phyloP scores from a whole-genome alignment of 1,140 invertebrate species.

The Panonychus citri region DNA sequence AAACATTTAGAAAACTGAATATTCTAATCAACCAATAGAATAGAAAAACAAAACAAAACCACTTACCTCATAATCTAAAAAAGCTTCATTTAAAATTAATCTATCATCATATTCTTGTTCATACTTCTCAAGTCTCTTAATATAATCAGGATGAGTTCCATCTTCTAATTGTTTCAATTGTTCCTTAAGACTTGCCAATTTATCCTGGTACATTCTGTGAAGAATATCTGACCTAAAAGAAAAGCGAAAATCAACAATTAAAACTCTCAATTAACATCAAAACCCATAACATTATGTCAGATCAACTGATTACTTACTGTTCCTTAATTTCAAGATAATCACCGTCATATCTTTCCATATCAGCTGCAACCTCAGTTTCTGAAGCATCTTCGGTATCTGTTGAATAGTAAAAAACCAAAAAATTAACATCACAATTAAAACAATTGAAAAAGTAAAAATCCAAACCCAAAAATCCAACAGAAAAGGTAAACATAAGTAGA shows the following conservation, averaged over 20 bases:
- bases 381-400: conserved; percentile 51
- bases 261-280: not conserved
- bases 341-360: conserved; percentile 47
- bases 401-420: not conserved
- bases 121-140: conserved; percentile 50
- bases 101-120: conserved; percentile 55
- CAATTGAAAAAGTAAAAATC: not conserved
- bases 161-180: conserved; percentile 68
- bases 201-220: conserved; percentile 63
- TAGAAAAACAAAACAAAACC: no score
- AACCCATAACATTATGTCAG: not conserved
- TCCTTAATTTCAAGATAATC: conserved; percentile 58
- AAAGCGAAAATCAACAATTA: no score
- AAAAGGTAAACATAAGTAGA: not conserved
- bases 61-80: conserved; percentile 42
- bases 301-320: conserved; percentile 38
- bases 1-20: no score
- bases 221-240: not conserved
- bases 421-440: not conserved
- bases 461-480: not conserved
- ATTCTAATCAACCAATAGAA: not conserved
- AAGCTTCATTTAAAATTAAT: conserved; percentile 52
- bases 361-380: conserved; percentile 37
- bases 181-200: conserved; percentile 62
- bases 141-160: conserved; percentile 60